Percentiles rank a stretch among this genome's conserved stretches.
These are phyloP conservation scores for Ennomos fuscantarius DNA, from an alignment of 2,888 invertebrate species.

Conservation along the genomic window DNA sequence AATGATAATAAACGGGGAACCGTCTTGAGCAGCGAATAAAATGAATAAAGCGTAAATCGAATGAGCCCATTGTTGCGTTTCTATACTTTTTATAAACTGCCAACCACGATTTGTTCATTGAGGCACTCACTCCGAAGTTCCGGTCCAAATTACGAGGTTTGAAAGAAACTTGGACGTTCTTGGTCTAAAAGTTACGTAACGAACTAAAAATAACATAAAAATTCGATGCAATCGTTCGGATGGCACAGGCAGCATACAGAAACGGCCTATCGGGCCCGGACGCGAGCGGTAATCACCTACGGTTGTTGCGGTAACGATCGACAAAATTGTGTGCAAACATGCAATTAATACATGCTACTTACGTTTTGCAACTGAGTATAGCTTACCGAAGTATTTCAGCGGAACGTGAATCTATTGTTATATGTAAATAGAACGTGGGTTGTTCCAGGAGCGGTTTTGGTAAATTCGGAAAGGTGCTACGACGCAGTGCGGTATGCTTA, in stretches of 20 bases:
- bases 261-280: slow-evolving; percentile 39
- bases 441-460: slow-evolving; percentile 66
- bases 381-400: slow-evolving; percentile 51
- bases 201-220: slow-evolving; percentile 63
- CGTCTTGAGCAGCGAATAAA: slow-evolving; percentile 53
- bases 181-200: slow-evolving; percentile 53
- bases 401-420: slow-evolving; percentile 48
- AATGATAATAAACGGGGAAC: slow-evolving; percentile 54
- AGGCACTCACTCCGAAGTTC: slow-evolving; percentile 60
- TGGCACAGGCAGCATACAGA: slow-evolving; percentile 43
- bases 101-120: slow-evolving; percentile 61
- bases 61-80: slow-evolving; percentile 64
- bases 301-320: slow-evolving; percentile 36
- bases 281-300: slow-evolving; percentile 39
- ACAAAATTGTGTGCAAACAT: slow-evolving; percentile 39
- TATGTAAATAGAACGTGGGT: slow-evolving; percentile 63
- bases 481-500: slow-evolving; percentile 68
- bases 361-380: slow-evolving; percentile 24
- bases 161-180: slow-evolving; percentile 59
- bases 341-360: slow-evolving; percentile 45
- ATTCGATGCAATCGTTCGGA: slow-evolving; percentile 49
- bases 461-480: slow-evolving; percentile 67
- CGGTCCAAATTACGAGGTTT: slow-evolving; percentile 64
- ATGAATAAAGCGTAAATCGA: slow-evolving; percentile 66
- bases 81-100: slow-evolving; percentile 65